Evolutionary conservation across 2,113 vertebrate species (phyloP), one percentile per base, ranked within the genome.

Genomic region (Rhabdomys dilectus): DNA sequence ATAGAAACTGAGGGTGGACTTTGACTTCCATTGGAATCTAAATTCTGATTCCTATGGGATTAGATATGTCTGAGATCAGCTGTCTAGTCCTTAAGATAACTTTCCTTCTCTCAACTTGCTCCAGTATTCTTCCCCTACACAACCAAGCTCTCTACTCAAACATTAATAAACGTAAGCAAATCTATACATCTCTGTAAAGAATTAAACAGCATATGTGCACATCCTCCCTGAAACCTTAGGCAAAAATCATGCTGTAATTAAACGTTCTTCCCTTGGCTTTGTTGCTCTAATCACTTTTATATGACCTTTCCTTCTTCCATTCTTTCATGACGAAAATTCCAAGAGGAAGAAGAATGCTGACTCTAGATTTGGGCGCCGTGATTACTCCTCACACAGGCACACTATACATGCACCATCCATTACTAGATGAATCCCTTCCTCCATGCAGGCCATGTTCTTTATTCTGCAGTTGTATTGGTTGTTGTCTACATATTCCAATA

Each of bases 181-280:
- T 19, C 64, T 80, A 36, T 21, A 77, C 16, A 80, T 86, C 88
- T 97, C 53, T 70, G 31, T 62, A 36, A 66, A 88, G 73, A 94
- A 87, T 87, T 89, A 76, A 94, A 42, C 1, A 62, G 24, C 16
- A 45, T 80, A 51, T 89, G 31, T 68, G 26, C 12, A 78, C n/a
- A 91, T 0, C 34, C 39, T 90, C 7, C 12, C 16, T 39, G 26
- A 22, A 93, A 91, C 19, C 7, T 75, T 31, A 62, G 91, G 21
- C 48, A 87, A 95, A 95, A 94, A 95, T 13, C 42, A 68, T n/a
- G 26, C 15, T 80, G 70, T 42, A 48, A 64, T 77, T 87, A 39
- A 56, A 68, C 34, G 39, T n/a, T 22, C 5, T 39, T 53, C 75
- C 10, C 39, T 89, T 36, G 22, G 77, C 42, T 77, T 78, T 22